These are phyloP conservation scores for Poeciliopsis occidentalis DNA, from an alignment of 2,113 vertebrate genomes.

Conservation along the genomic window DNA sequence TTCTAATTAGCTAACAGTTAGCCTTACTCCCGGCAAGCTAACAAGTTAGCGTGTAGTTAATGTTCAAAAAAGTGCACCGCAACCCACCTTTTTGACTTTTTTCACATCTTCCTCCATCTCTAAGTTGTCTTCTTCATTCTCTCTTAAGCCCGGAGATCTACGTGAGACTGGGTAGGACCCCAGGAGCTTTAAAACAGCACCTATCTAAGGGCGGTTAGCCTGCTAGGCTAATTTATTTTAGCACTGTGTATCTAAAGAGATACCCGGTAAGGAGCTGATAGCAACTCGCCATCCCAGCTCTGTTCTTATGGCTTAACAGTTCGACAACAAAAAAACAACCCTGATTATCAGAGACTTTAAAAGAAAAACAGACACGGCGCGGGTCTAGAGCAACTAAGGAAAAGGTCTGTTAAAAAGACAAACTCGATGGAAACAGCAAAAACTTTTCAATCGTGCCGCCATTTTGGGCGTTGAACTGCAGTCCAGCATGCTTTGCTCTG, in stretches of 20 bases:
- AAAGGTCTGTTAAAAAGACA: constrained; percentile 27
- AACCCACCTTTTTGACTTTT: constrained; percentile 91
- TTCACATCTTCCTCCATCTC: constrained; percentile 94
- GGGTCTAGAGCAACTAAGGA: background rate
- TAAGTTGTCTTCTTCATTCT: constrained; percentile 77
- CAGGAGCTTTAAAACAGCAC: constrained; percentile 29
- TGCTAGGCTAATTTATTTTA: too few species aligned
- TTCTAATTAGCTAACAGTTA: constrained; percentile 15
- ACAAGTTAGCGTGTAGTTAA: constrained; percentile 20
- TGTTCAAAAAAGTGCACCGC: constrained; percentile 16
- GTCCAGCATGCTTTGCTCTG: constrained; percentile 77
- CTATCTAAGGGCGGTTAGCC: constrained; percentile 51
- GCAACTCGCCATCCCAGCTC: constrained; percentile 38
- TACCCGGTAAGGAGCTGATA: constrained; percentile 34
- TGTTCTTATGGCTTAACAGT: background rate
- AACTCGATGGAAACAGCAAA: constrained; percentile 72
- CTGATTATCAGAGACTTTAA: background rate
- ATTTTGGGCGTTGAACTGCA: constrained; percentile 89
- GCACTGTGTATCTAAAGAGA: too few species aligned
- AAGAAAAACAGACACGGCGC: background rate
- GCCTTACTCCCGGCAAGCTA: constrained; percentile 2
- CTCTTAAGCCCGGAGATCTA: constrained; percentile 41
- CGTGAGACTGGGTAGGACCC: constrained; percentile 39
- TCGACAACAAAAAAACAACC: too few species aligned
- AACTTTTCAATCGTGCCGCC: constrained; percentile 90